Percentiles rank a stretch among this genome's conserved stretches.
Conservation (phyloP, 2,113 vertebrate species). For the Rhinogobius similis region DNA sequence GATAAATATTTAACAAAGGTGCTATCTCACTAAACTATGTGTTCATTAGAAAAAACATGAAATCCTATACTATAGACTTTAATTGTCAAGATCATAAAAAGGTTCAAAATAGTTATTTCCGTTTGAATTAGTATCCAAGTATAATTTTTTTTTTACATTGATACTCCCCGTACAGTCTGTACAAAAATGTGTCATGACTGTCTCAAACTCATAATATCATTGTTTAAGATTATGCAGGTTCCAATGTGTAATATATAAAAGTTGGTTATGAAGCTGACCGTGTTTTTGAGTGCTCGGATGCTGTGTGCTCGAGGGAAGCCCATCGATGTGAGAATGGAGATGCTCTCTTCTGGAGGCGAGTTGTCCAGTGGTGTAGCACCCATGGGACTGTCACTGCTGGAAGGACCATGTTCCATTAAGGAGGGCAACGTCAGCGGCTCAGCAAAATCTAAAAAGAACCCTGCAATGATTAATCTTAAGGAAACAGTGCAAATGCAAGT, state of each 20-base stretch:
- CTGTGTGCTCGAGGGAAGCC: constrained; percentile 91
- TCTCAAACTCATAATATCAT: too few relatives aligned
- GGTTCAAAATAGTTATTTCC: too few relatives aligned
- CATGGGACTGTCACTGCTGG: constrained; percentile 71
- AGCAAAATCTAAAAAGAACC: constrained; percentile 88
- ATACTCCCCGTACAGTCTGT: neutral
- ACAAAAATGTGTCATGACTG: too few relatives aligned
- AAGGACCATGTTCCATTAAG: constrained; percentile 79
- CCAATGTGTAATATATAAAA: neutral
- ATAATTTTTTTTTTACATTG: neutral
- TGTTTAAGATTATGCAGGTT: neutral
- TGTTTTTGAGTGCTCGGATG: constrained; percentile 86
- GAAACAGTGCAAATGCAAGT: too few relatives aligned
- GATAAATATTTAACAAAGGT: too few relatives aligned
- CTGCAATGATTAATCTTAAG: neutral
- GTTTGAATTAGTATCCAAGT: neutral
- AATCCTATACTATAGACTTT: too few relatives aligned
- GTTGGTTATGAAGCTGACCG: constrained; percentile 79
- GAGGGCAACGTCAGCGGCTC: constrained; percentile 86
- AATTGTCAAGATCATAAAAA: too few relatives aligned
- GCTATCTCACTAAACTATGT: too few relatives aligned
- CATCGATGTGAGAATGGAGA: constrained; percentile 95
- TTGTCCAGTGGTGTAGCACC: constrained; percentile 77
- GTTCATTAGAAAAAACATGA: too few relatives aligned
- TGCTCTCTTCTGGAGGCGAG: constrained; percentile 92